Base-by-base conservation (phyloP, 2,888 invertebrate genomes). In the Stenurella melanura region DNA sequence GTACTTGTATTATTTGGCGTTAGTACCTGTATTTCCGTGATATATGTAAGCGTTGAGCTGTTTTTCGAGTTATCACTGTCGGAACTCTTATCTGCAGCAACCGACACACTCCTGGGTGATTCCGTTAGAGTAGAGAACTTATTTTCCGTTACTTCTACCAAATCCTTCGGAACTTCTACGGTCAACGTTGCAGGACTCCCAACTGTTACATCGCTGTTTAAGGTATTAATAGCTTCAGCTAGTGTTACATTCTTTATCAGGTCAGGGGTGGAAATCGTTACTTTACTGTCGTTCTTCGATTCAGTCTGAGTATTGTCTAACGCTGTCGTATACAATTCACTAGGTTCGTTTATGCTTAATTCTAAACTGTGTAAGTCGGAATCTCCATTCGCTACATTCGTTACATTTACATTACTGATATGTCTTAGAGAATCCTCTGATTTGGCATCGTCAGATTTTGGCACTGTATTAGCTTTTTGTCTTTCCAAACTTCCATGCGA, bases 11-110 rank as follows among this genome's bases (percentile, higher is more conserved):
- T 89, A 6, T 92, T 91, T 17, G 93, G 92, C 1, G 92, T 89
- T 0, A 63, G 38, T 18, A 95, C 94, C 89, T 94, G 93, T 75
- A 95, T 95, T 89, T 95, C 95, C 57, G 94, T 95, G 42, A 95
- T 91, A 85, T 94, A 94, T 30, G 93, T 93, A 84, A 91, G 87
- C 12, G 90, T 89, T 0, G 88, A 86, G 18, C 87, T 85, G 5
- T 84, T 82, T 78, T 63, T 83, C 9, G 70, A 70, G 0, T 15
- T 58, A 75, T 79, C 83, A 80, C 38, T 78, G 11, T 83, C 79
- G 18, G 79, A 74, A 1, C 78, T 74, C 19, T 18, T 70, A 61
- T 69, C 60, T 57, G 61, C 58, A 61, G 38, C 75, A 73, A 3
- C 78, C 72, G 57, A 63, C 18, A 68, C 54, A n/a, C 58, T 68